Percentiles rank a stretch among this genome's conserved stretches.
Evolutionary conservation across 2,888 invertebrate species (phyloP).

Genomic region (Ectemnius cavifrons): DNA sequence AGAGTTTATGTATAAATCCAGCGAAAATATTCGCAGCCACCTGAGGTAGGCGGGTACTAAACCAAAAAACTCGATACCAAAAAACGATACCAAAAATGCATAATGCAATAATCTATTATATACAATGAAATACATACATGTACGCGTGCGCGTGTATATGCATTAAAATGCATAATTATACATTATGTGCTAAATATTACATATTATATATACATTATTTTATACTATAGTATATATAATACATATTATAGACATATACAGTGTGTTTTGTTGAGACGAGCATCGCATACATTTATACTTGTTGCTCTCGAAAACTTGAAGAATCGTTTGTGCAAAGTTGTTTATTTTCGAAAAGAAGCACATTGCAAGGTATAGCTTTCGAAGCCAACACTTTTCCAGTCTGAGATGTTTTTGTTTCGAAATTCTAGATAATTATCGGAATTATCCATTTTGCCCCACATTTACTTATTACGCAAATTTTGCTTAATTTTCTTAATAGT

Average conservation of each 20-base stretch:
- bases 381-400: too few relatives aligned
- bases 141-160: neutral
- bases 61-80: slow-evolving; percentile 52
- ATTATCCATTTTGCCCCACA: too few relatives aligned
- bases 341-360: neutral
- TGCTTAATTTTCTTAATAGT: too few relatives aligned
- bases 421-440: too few relatives aligned
- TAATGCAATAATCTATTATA: slow-evolving; percentile 78
- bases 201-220: slow-evolving; percentile 48
- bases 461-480: too few relatives aligned
- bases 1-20: slow-evolving; percentile 8
- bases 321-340: slow-evolving; percentile 9
- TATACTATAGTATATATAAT: slow-evolving; percentile 9
- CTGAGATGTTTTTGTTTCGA: too few relatives aligned
- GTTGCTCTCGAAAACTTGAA: slow-evolving; percentile 9
- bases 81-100: slow-evolving; percentile 78
- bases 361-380: too few relatives aligned
- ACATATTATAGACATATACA: slow-evolving; percentile 6
- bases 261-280: slow-evolving; percentile 6
- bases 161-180: slow-evolving; percentile 46
- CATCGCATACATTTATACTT: slow-evolving; percentile 4
- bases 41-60: slow-evolving; percentile 44
- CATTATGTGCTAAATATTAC: slow-evolving; percentile 30
- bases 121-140: slow-evolving; percentile 57
- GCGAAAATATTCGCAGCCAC: slow-evolving; percentile 21